A percentile compares a stretch with the other conserved stretches of the same genome.
Conservation (phyloP, 1,140 invertebrate genomes). For the Ceratina australensis region DNA sequence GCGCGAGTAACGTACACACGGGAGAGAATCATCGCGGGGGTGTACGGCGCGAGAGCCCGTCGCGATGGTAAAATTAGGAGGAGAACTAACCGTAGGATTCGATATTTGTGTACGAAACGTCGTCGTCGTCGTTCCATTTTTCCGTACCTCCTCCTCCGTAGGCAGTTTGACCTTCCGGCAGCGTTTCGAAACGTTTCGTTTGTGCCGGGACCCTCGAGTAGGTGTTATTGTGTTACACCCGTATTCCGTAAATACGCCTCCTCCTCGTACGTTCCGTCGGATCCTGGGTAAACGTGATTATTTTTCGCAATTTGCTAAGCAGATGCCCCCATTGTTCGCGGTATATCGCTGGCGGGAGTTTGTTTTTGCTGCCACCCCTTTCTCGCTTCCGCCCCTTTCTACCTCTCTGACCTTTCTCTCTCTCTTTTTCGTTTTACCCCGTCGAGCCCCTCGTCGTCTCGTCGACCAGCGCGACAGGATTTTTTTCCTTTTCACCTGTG, state of each 20-base stretch:
- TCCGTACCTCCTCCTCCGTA: not conserved
- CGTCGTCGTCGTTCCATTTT: slow-evolving; percentile 51
- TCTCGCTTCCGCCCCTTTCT: slow-evolving; percentile 40
- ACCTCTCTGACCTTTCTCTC: slow-evolving; percentile 18
- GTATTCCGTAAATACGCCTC: no score
- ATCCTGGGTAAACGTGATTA: slow-evolving; percentile 73
- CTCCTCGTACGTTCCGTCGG: no score
- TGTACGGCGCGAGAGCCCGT: not conserved
- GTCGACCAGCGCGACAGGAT: slow-evolving; percentile 9
- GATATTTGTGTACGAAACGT: slow-evolving; percentile 9
- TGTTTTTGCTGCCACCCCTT: slow-evolving; percentile 44
- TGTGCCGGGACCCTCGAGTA: slow-evolving; percentile 51
- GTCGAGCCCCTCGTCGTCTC: slow-evolving; percentile 7
- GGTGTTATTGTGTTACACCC: slow-evolving; percentile 60
- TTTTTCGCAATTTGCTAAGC: slow-evolving; percentile 75
- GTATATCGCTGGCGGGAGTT: slow-evolving; percentile 45
- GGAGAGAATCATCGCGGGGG: not conserved
- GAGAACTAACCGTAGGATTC: no score
- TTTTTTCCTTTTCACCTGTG: slow-evolving; percentile 46
- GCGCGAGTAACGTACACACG: not conserved
- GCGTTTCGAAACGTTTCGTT: no score
- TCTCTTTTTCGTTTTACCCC: no score
- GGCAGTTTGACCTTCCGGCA: not conserved
- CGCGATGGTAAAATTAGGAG: not conserved
- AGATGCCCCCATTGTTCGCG: slow-evolving; percentile 69